These are phyloP conservation scores for Agrotis ipsilon DNA, from an alignment of 2,888 invertebrate species.

Conservation along the genomic window DNA sequence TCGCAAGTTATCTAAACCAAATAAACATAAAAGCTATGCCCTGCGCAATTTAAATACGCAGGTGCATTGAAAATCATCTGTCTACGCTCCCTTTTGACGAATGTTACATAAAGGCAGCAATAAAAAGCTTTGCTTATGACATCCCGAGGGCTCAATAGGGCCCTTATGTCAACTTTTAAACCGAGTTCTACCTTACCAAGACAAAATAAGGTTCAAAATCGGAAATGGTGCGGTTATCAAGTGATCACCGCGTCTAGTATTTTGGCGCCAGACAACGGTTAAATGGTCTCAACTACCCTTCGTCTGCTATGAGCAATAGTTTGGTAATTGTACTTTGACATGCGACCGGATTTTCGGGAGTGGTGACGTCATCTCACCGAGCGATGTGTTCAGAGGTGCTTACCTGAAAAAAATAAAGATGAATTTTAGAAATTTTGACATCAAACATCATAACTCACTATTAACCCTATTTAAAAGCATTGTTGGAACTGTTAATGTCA, in stretches of 20 bases:
- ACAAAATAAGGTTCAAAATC: conserved; percentile 52
- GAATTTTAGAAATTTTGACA: neutral
- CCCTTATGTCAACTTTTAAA: conserved; percentile 39
- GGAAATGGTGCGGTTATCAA: conserved; percentile 40
- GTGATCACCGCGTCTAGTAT: conserved; percentile 73
- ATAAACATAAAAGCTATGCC: conserved; percentile 36
- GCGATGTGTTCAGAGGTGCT: conserved; percentile 20
- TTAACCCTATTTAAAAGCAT: neutral
- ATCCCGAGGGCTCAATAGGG: conserved; percentile 62
- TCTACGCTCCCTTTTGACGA: conserved; percentile 64
- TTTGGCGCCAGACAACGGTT: conserved; percentile 86
- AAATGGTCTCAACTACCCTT: conserved; percentile 72
- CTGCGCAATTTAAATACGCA: conserved; percentile 50
- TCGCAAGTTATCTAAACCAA: conserved; percentile 36
- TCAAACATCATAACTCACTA: neutral
- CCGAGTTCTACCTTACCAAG: conserved; percentile 44
- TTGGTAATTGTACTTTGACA: conserved; percentile 71
- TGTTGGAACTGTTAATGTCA: conserved; percentile 11
- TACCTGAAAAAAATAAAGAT: conserved; percentile 61
- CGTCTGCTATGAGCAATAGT: conserved; percentile 71
- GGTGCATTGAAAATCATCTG: conserved; percentile 63
- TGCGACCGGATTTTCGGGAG: conserved; percentile 64
- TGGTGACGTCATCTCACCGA: conserved; percentile 53
- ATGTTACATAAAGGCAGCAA: conserved; percentile 64
- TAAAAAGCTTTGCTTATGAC: conserved; percentile 64